These are phyloP conservation scores for Alouatta caraya DNA, from an alignment of 2,797 vertebrate species.

Conservation along the genomic window DNA sequence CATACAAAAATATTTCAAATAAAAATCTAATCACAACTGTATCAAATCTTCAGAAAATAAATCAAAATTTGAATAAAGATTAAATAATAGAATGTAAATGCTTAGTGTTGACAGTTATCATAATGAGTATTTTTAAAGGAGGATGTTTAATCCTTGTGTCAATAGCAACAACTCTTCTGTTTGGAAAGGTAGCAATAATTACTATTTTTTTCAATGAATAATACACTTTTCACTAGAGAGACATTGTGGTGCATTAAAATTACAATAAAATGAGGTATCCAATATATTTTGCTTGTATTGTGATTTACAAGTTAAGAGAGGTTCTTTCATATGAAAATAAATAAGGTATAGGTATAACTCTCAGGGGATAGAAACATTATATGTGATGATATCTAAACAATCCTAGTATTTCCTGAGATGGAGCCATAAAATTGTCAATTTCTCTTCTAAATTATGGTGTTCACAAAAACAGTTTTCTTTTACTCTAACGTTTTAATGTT, in stretches of 20 bases:
- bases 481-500: not conserved
- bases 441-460: not conserved
- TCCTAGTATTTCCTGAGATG: not conserved
- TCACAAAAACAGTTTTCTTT: not conserved
- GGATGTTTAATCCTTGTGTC: not conserved
- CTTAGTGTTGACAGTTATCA: not conserved
- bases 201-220: not conserved
- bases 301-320: not conserved
- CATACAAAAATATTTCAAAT: not conserved
- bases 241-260: not conserved
- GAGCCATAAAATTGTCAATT: not conserved
- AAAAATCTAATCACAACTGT: not conserved
- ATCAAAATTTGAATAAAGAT: not conserved
- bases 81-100: not conserved
- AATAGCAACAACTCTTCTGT: not conserved
- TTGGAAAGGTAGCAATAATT: not conserved
- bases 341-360: not conserved
- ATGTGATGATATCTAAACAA: not conserved
- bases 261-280: not conserved
- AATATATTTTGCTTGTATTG: not conserved
- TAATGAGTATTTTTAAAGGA: not conserved
- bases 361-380: fast-evolving
- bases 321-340: not conserved
- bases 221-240: not conserved
- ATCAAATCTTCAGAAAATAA: not conserved